phyloP scores from a whole-genome alignment of 30 jellyfish, hydroid and myxozoan species.

The Cassiopea xamachana region DNA sequence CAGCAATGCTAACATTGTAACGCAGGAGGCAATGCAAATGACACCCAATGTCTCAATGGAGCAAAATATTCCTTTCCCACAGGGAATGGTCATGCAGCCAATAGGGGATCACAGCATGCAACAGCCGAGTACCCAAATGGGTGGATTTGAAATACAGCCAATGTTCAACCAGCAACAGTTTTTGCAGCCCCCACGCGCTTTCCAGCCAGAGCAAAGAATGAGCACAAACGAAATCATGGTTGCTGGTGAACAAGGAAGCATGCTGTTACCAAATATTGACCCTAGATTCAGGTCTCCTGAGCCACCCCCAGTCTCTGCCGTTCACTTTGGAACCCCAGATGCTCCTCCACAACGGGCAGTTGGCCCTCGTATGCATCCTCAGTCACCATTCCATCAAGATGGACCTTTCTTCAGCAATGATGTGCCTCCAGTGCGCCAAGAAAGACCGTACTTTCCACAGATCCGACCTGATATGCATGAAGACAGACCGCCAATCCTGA shows the following conservation, averaged over 20 bases:
- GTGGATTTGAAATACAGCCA: slow-evolving; percentile 26
- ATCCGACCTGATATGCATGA: slow-evolving; percentile 25
- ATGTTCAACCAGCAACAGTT: slow-evolving; percentile 11
- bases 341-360: neutral
- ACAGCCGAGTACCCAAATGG: neutral
- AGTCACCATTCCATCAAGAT: slow-evolving; percentile 20
- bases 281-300: slow-evolving; percentile 30
- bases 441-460: slow-evolving; percentile 30
- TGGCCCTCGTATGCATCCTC: slow-evolving; percentile 20
- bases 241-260: neutral
- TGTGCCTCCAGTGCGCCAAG: slow-evolving; percentile 8
- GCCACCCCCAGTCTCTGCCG: slow-evolving; percentile 14
- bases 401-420: slow-evolving; percentile 4
- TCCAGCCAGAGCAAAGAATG: neutral
- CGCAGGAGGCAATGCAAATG: neutral
- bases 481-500: slow-evolving; percentile 31
- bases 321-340: slow-evolving; percentile 26
- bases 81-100: neutral
- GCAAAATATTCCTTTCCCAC: neutral
- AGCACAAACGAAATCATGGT: neutral
- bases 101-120: neutral
- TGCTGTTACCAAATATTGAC: slow-evolving; percentile 4
- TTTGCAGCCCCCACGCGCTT: slow-evolving; percentile 11
- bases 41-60: slow-evolving; percentile 37
- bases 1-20: neutral